Percentiles rank a stretch among this genome's conserved stretches.
Conservation (phyloP, 2,888 invertebrate species). For the Tuta absoluta region DNA sequence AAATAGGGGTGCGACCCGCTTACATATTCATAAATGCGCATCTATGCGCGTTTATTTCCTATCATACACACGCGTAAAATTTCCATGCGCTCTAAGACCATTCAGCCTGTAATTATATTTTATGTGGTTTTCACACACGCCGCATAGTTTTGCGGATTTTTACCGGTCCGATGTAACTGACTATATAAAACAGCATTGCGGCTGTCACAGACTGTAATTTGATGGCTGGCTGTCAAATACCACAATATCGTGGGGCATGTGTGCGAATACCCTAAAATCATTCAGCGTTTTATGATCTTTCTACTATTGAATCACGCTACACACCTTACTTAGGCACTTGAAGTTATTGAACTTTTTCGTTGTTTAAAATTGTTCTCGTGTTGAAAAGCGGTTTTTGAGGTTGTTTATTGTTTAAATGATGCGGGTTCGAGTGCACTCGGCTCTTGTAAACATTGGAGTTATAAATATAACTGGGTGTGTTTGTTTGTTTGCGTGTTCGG, state of each 20-base stretch:
- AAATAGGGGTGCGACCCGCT: constrained; percentile 61
- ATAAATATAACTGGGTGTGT: constrained; percentile 55
- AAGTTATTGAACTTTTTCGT: constrained; percentile 34
- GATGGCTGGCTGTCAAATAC: no score
- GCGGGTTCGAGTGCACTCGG: constrained; percentile 66
- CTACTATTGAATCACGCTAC: not conserved
- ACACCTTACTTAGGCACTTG: not conserved
- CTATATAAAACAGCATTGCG: no score
- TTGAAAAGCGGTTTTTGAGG: constrained; percentile 61
- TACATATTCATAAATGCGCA: constrained; percentile 68
- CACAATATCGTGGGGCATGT: no score
- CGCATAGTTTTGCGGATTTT: no score
- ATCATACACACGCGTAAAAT: constrained; percentile 48
- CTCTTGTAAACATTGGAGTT: constrained; percentile 53
- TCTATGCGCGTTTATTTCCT: constrained; percentile 60
- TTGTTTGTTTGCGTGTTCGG: constrained; percentile 52
- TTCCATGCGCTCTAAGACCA: constrained; percentile 12
- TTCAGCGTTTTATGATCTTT: constrained; percentile 28
- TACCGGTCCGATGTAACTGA: no score
- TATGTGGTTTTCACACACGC: no score
- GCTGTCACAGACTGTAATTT: no score
- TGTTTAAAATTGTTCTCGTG: constrained; percentile 54
- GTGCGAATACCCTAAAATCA: not conserved
- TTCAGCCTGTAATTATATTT: constrained; percentile 28
- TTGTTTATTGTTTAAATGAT: constrained; percentile 71